Conservation (phyloP, 2,797 vertebrate species). For the Bovichtus variegatus region DNA sequence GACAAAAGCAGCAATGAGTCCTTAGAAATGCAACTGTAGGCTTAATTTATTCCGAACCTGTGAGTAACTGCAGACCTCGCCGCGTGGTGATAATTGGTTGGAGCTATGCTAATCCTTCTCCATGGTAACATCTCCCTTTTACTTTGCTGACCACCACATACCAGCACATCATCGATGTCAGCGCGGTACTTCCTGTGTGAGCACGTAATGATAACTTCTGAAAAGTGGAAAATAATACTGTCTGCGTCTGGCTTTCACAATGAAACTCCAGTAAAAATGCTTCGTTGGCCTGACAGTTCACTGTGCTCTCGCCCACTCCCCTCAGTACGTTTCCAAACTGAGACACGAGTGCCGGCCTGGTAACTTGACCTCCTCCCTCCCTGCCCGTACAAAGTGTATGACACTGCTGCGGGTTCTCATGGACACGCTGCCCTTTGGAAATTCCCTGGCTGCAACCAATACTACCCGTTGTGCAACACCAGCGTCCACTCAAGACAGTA, state of each 20-base stretch:
- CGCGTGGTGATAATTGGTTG: slow-evolving; percentile 12
- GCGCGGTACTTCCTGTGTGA: background rate
- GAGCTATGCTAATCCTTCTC: slow-evolving; percentile 33
- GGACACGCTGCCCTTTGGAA: slow-evolving; percentile 77
- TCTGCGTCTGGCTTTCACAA: slow-evolving; percentile 16
- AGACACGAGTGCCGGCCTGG: slow-evolving; percentile 55
- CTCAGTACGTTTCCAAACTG: slow-evolving; percentile 58
- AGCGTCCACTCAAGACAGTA: slow-evolving; percentile 25
- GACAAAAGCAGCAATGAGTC: background rate
- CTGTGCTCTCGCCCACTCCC: slow-evolving; percentile 17
- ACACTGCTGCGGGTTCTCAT: slow-evolving; percentile 54
- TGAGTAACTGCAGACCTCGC: slow-evolving; percentile 14
- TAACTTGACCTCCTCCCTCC: slow-evolving; percentile 60
- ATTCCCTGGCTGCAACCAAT: slow-evolving; percentile 59
- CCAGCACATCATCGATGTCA: slow-evolving; percentile 41
- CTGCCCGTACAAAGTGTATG: slow-evolving; percentile 46
- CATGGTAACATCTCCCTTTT: slow-evolving; percentile 31
- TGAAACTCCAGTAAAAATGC: slow-evolving; percentile 20
- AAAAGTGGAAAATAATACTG: background rate
- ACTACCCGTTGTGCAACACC: slow-evolving; percentile 18
- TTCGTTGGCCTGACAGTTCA: slow-evolving; percentile 44
- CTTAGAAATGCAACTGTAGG: slow-evolving; percentile 19
- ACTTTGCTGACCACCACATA: slow-evolving; percentile 33
- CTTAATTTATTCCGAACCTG: slow-evolving; percentile 14
- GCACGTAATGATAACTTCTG: slow-evolving; percentile 15